Conservation (phyloP, 2,113 vertebrate species). For the Myrmecophaga tridactyla region DNA sequence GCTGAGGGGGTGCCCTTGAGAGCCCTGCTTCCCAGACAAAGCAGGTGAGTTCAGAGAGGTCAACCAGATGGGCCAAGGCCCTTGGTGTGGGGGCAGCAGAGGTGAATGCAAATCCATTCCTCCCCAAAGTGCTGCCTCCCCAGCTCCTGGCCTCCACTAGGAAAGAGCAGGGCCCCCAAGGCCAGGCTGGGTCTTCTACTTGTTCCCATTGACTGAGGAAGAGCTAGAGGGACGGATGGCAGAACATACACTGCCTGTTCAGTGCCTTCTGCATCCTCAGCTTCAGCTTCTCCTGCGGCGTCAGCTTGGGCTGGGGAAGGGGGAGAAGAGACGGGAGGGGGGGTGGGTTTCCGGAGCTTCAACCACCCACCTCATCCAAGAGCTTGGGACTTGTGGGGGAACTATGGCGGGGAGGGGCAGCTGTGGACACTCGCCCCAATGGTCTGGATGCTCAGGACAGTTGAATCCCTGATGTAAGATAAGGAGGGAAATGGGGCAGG, state of each 20-base stretch:
- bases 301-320: conserved; percentile 91
- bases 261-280: conserved; percentile 95
- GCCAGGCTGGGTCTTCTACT: not conserved
- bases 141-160: not conserved
- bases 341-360: conserved; percentile 66
- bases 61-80: not conserved
- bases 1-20: not conserved
- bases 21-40: rapidly evolving
- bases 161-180: not conserved
- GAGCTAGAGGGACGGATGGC: rapidly evolving
- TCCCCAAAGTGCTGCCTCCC: not conserved
- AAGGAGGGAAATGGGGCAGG: not conserved
- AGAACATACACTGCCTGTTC: conserved; percentile 92
- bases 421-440: not conserved
- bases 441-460: not conserved
- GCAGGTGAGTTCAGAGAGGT: not conserved
- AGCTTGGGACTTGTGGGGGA: conserved; percentile 43
- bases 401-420: not conserved
- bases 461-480: not conserved
- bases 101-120: rapidly evolving
- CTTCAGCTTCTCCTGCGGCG: conserved; percentile 93
- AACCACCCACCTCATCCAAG: conserved; percentile 59
- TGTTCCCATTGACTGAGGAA: not conserved
- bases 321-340: conserved; percentile 44
- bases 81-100: rapidly evolving